Percentiles rank a stretch among this genome's conserved stretches.
Conservation (phyloP, 2,113 vertebrate genomes). For the Rhinogobius similis region DNA sequence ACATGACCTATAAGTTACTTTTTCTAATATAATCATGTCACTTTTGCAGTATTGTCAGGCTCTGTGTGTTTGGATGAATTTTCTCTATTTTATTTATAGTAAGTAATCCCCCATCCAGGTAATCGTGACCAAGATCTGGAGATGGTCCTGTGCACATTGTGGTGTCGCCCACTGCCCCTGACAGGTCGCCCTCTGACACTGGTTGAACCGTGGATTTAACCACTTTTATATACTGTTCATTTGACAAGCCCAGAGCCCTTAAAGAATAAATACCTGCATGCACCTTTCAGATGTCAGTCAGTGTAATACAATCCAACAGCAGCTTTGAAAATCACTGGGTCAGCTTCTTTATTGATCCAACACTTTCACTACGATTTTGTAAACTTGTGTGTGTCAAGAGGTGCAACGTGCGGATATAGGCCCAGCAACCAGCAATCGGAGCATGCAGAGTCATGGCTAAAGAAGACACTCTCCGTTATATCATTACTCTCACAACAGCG, state of each 20-base stretch:
- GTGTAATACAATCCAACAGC: slow-evolving; percentile 48
- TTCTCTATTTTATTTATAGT: too few relatives aligned
- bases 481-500: background rate
- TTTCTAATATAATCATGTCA: too few relatives aligned
- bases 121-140: too few relatives aligned
- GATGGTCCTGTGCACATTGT: too few relatives aligned
- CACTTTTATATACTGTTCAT: slow-evolving; percentile 4
- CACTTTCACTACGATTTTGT: slow-evolving; percentile 17
- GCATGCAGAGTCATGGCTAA: background rate
- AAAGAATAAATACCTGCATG: background rate
- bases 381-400: background rate
- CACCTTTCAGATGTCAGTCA: slow-evolving; percentile 36
- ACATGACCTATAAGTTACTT: too few relatives aligned
- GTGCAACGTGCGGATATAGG: background rate
- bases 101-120: too few relatives aligned
- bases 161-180: too few relatives aligned
- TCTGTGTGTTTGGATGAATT: too few relatives aligned
- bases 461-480: background rate
- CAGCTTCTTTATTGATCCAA: slow-evolving; percentile 37
- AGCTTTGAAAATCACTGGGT: slow-evolving; percentile 41
- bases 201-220: background rate
- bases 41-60: too few relatives aligned
- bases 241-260: too few relatives aligned
- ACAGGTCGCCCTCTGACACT: too few relatives aligned
- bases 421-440: background rate